Percentiles rank a stretch among this genome's conserved stretches.
phyloP scores from a whole-genome alignment of 2,113 vertebrate species.

The Mesitornis unicolor region DNA sequence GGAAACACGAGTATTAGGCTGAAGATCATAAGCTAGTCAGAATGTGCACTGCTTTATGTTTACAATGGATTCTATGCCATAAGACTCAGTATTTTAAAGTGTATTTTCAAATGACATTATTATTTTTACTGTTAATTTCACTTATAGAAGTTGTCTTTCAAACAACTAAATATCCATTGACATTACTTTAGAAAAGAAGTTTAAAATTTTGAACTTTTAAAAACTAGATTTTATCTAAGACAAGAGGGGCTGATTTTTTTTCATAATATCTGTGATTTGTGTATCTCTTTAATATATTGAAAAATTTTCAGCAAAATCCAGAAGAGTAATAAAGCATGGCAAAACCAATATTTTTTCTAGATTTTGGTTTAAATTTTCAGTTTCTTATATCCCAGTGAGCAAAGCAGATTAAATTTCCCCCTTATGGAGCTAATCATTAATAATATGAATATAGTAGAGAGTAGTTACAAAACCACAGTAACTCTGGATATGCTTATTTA shows the following conservation, averaged over 20 bases:
- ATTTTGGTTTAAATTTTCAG: not conserved
- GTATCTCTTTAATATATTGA: not conserved
- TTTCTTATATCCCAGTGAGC: not conserved
- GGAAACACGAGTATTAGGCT: not conserved
- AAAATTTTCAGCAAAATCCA: not conserved
- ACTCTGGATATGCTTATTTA: not conserved
- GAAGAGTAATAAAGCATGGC: not conserved
- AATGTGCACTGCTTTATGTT: not conserved
- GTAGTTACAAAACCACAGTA: constrained; percentile 11
- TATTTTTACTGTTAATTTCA: not conserved
- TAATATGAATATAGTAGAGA: not conserved
- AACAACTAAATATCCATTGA: not conserved
- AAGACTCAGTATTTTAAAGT: not conserved
- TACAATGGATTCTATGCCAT: not conserved
- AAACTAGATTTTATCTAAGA: not conserved
- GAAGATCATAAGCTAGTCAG: not conserved
- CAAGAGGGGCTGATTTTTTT: not conserved
- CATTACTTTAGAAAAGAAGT: not conserved
- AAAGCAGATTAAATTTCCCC: not conserved
- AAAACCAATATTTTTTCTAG: not conserved
- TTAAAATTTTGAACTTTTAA: not conserved
- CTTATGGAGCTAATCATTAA: not conserved
- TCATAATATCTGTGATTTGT: not conserved
- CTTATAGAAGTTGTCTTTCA: not conserved
- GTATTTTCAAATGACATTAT: not conserved